Conservation (phyloP, 1,140 invertebrate species). For the Drosophila nigrodunni region DNA sequence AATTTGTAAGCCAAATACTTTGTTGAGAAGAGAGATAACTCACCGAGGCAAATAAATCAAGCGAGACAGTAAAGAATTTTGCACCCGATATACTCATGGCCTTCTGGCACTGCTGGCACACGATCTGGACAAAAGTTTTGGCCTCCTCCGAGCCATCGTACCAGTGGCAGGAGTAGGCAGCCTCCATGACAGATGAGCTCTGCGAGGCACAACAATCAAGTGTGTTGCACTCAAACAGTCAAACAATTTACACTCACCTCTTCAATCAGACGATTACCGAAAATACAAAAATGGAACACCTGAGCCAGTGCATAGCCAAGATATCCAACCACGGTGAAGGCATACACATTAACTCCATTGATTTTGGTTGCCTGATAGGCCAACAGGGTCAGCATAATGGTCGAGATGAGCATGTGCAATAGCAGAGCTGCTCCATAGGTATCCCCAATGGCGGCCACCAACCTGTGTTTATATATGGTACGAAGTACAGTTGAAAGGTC, state of each 20-base stretch:
- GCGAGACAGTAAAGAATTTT: slow-evolving; percentile 93
- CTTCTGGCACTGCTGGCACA: slow-evolving; percentile 95
- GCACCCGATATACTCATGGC: slow-evolving; percentile 94
- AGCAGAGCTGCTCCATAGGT: slow-evolving; percentile 91
- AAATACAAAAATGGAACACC: slow-evolving; percentile 94
- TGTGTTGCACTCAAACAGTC: background rate
- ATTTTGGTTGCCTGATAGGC: slow-evolving; percentile 95
- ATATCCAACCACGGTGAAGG: slow-evolving; percentile 91
- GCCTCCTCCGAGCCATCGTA: slow-evolving; percentile 95
- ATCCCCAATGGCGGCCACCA: slow-evolving; percentile 91
- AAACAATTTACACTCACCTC: slow-evolving; percentile 87
- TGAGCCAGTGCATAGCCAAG: slow-evolving; percentile 91
- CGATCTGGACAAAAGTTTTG: slow-evolving; percentile 94
- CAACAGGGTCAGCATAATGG: slow-evolving; percentile 91
- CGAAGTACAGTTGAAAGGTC: slow-evolving; percentile 1
- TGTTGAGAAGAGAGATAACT: slow-evolving; percentile 67
- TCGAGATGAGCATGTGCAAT: slow-evolving; percentile 93
- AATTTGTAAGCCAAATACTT: slow-evolving; percentile 15
- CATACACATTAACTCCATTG: slow-evolving; percentile 89
- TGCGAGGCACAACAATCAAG: slow-evolving; percentile 68
- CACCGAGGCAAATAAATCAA: slow-evolving; percentile 94
- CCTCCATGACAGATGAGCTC: slow-evolving; percentile 95
- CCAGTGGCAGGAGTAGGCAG: slow-evolving; percentile 94
- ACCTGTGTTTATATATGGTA: slow-evolving; percentile 85
- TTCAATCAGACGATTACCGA: slow-evolving; percentile 93